Evolutionary conservation across 1,140 invertebrate genomes (phyloP).

Genomic region (Frieseomelitta varia): DNA sequence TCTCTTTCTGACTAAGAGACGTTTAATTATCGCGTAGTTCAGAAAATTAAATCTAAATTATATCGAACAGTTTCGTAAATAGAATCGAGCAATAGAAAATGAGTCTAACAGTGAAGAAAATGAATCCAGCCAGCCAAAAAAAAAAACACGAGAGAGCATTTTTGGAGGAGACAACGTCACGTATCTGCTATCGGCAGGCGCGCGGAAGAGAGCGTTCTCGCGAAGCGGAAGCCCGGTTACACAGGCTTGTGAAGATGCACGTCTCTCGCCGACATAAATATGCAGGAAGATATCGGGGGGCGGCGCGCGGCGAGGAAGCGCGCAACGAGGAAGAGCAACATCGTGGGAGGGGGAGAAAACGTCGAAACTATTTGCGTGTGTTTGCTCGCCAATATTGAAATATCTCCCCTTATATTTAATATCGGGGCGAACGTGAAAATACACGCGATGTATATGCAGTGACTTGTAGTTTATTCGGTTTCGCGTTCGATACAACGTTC

Average conservation of each 20-base stretch:
- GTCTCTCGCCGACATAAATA: constrained; percentile 20
- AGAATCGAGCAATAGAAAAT: no score
- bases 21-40: no score
- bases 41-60: no score
- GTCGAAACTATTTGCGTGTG: constrained; percentile 55
- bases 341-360: constrained; percentile 21
- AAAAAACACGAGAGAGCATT: neutral
- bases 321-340: neutral
- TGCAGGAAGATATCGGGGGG: constrained; percentile 12
- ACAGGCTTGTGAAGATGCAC: neutral
- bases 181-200: constrained; percentile 22
- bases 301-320: neutral
- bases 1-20: no score
- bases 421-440: constrained; percentile 52
- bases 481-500: constrained; percentile 13
- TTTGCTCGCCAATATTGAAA: constrained; percentile 77
- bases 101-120: no score
- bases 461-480: constrained; percentile 24
- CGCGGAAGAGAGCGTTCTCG: constrained; percentile 33
- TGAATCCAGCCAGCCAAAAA: neutral
- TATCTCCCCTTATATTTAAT: constrained; percentile 76
- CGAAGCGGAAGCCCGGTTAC: neutral
- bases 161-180: neutral
- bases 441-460: neutral
- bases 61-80: no score